Evolutionary conservation across 2,888 invertebrate species (phyloP).

Genomic region (Meteorus cinctellus): DNA sequence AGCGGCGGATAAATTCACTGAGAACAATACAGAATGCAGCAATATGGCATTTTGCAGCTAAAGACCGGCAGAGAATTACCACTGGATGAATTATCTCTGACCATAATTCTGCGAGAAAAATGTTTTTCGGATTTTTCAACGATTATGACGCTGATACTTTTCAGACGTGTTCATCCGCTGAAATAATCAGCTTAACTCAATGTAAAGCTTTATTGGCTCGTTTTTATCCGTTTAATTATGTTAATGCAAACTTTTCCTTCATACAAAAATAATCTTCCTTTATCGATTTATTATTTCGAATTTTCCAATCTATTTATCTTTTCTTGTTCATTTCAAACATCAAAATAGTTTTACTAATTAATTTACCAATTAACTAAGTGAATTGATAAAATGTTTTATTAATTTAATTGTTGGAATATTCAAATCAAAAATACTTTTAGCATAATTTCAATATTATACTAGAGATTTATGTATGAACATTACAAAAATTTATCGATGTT

Average conservation of each 20-base stretch:
- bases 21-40: constrained; percentile 38
- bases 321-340: too few species aligned
- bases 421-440: too few species aligned
- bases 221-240: neutral
- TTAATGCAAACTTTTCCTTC: neutral
- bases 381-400: too few species aligned
- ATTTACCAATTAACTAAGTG: too few species aligned
- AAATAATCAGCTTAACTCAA: neutral
- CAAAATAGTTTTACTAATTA: too few species aligned
- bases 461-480: too few species aligned
- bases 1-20: neutral
- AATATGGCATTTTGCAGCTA: constrained; percentile 41
- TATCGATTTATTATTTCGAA: neutral
- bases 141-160: neutral
- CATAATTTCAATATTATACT: too few species aligned
- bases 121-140: neutral
- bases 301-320: too few species aligned
- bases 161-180: neutral
- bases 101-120: constrained; percentile 31
- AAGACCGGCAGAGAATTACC: constrained; percentile 42
- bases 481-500: too few species aligned
- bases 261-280: neutral
- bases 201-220: neutral
- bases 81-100: constrained; percentile 32
- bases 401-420: too few species aligned